Conservation (phyloP, 2,113 vertebrate genomes). For the Chiloscyllium plagiosum region DNA sequence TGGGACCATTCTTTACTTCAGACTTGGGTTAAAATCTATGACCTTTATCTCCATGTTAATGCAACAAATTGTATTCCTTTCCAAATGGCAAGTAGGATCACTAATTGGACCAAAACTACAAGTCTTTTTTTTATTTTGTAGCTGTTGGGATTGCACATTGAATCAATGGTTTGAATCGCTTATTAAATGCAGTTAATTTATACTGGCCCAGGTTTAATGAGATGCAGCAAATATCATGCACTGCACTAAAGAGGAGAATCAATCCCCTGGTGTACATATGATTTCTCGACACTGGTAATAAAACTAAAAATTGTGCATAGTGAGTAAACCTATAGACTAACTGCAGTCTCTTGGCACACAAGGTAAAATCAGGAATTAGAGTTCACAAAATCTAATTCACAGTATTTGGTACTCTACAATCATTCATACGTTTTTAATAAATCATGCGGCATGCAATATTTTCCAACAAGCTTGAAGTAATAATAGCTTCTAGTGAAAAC, state of each 20-base stretch:
- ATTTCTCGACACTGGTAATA: background rate
- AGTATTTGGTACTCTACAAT: background rate
- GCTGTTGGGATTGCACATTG: background rate
- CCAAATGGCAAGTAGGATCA: background rate
- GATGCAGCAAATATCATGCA: background rate
- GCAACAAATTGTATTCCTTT: conserved; percentile 11
- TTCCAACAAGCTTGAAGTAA: background rate
- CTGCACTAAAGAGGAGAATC: conserved; percentile 10
- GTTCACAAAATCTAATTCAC: background rate
- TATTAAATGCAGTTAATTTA: conserved; percentile 8
- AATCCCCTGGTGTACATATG: background rate
- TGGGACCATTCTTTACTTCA: background rate
- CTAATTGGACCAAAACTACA: conserved; percentile 1
- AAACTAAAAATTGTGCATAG: background rate
- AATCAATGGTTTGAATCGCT: background rate
- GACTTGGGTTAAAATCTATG: background rate
- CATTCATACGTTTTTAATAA: background rate
- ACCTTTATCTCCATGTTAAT: background rate
- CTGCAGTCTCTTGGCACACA: background rate
- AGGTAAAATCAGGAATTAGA: background rate
- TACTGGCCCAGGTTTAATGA: conserved; percentile 21
- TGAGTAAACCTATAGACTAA: background rate
- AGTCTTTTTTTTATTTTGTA: background rate
- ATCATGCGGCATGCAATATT: background rate
- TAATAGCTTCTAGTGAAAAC: background rate